A percentile compares a stretch with the other conserved stretches of the same genome.
These are phyloP conservation scores for Acanthiza pusilla DNA, from an alignment of 2,797 vertebrate genomes.

Conservation along the genomic window DNA sequence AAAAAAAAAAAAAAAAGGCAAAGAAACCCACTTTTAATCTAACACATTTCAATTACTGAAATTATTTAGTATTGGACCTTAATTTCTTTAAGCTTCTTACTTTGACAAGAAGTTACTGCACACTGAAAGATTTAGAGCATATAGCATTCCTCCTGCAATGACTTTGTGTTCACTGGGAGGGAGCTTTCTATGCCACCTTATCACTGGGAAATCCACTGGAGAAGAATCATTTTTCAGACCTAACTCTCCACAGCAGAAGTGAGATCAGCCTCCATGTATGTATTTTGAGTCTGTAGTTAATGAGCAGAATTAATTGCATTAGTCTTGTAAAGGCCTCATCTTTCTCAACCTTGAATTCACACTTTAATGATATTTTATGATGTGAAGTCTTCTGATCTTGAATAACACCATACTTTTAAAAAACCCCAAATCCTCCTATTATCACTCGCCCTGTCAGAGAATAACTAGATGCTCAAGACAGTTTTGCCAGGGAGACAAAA, in stretches of 20 bases:
- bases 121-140: not conserved
- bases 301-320: slow-evolving; percentile 56
- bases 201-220: slow-evolving; percentile 2
- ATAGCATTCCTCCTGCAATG: not conserved
- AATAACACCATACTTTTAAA: not conserved
- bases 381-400: slow-evolving; percentile 45
- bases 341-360: slow-evolving; percentile 41
- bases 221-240: not conserved
- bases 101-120: not conserved
- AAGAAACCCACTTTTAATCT: not conserved
- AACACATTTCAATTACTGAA: slow-evolving; percentile 14
- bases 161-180: not conserved
- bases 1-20: not conserved
- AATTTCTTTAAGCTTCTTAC: slow-evolving; percentile 32
- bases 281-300: slow-evolving; percentile 36
- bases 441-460: not conserved
- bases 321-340: slow-evolving; percentile 38
- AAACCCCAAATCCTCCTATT: not conserved
- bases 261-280: not conserved
- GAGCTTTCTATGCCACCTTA: not conserved
- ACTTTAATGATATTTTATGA: slow-evolving; percentile 43
- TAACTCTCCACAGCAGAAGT: not conserved
- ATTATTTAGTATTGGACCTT: not conserved
- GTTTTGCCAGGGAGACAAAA: not conserved
- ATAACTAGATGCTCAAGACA: not conserved